Conservation (phyloP, 2,113 vertebrate species). For the Gopherus evgoodei region DNA sequence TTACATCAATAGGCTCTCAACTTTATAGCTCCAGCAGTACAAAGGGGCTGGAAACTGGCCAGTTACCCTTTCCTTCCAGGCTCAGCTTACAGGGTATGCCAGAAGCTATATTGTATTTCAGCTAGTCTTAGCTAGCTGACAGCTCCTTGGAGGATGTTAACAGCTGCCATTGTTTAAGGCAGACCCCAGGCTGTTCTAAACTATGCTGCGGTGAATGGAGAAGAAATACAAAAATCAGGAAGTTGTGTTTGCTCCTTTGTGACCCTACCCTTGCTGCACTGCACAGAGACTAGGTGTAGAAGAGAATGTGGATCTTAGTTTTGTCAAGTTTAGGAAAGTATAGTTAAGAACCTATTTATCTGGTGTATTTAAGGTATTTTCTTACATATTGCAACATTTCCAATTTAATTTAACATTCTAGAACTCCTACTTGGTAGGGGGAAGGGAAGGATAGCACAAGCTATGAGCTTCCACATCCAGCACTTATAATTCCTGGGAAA, state of each 20-base stretch:
- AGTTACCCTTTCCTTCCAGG: background rate
- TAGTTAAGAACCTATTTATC: background rate
- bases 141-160: background rate
- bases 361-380: background rate
- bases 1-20: background rate
- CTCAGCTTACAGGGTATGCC: background rate
- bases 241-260: background rate
- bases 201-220: fast-evolving
- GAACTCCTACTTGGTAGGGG: background rate
- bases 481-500: background rate
- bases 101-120: background rate
- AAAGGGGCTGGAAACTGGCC: background rate
- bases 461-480: background rate
- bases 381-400: background rate
- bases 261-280: background rate
- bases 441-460: background rate
- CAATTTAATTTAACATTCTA: background rate
- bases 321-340: background rate
- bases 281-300: background rate
- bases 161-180: background rate
- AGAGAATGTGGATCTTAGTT: background rate
- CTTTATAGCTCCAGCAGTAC: background rate
- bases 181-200: background rate
- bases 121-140: background rate
- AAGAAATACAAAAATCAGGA: background rate